Evolutionary conservation across 1,140 invertebrate species (phyloP).

Genomic region (Ips typographus): DNA sequence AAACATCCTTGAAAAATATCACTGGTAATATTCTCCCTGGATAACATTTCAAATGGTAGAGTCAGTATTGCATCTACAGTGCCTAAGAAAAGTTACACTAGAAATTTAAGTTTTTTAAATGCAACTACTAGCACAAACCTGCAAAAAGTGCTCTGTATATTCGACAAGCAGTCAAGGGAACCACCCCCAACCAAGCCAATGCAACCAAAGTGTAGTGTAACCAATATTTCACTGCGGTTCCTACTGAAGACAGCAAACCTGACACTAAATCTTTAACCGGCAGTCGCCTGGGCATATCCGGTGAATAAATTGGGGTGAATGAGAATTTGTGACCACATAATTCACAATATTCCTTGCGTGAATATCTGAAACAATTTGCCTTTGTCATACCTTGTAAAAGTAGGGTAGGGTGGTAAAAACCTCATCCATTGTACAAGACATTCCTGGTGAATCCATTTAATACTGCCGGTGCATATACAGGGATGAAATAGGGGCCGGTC

Average conservation of each 20-base stretch:
- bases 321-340: constrained; percentile 97
- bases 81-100: constrained; percentile 70
- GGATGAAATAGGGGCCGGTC: constrained; percentile 84
- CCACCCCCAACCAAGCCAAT: constrained; percentile 95
- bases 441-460: constrained; percentile 98
- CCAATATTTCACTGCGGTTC: constrained; percentile 93
- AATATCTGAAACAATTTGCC: constrained; percentile 61
- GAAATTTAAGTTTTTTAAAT: neutral
- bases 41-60: constrained; percentile 88
- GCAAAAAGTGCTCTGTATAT: constrained; percentile 66
- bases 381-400: neutral
- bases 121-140: neutral
- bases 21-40: constrained; percentile 87
- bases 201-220: constrained; percentile 95
- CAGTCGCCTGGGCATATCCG: constrained; percentile 96
- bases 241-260: constrained; percentile 85
- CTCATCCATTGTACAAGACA: constrained; percentile 88
- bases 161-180: constrained; percentile 94
- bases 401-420: constrained; percentile 7
- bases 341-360: constrained; percentile 98
- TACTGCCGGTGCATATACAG: constrained; percentile 98
- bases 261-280: constrained; percentile 81
- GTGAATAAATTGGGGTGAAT: constrained; percentile 98
- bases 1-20: constrained; percentile 96
- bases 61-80: constrained; percentile 83